Evolutionary conservation across 2,888 invertebrate species (phyloP).

Genomic region (Pristionchus maxplancki): DNA sequence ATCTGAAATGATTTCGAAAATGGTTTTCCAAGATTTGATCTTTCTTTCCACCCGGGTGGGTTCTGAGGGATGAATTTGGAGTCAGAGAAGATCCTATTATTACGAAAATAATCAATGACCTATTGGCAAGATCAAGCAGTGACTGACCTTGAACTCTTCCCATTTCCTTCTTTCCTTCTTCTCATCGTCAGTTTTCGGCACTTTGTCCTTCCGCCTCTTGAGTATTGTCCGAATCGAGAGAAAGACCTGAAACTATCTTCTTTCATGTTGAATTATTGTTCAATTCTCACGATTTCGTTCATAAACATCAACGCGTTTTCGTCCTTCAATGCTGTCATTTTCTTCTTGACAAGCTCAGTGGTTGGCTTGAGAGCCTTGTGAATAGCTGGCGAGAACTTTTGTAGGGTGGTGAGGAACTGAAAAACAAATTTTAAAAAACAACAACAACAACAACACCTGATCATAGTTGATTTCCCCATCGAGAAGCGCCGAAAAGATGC

Average conservation of each 20-base stretch:
- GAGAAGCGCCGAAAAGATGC: not conserved
- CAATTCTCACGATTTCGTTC: not conserved
- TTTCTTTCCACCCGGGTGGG: too few species aligned
- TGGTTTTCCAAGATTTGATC: too few species aligned
- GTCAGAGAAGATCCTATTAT: too few species aligned
- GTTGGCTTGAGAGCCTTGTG: not conserved
- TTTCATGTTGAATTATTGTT: not conserved
- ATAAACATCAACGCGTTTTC: not conserved
- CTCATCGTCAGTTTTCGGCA: not conserved
- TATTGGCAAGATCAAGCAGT: too few species aligned
- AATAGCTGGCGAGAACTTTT: not conserved
- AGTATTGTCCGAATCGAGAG: not conserved
- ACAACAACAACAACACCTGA: not conserved
- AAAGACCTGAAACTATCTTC: not conserved
- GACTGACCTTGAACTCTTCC: not conserved
- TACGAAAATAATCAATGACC: too few species aligned
- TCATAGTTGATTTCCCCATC: not conserved
- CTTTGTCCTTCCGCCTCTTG: not conserved
- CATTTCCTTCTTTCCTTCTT: not conserved
- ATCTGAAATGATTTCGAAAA: not conserved
- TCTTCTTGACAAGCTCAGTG: not conserved
- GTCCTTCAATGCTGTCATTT: not conserved
- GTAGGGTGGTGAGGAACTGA: not conserved
- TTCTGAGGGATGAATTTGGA: too few species aligned
- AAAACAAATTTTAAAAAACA: not conserved